Conservation (phyloP, 2,888 invertebrate species). For the Drosophila barbarae region DNA sequence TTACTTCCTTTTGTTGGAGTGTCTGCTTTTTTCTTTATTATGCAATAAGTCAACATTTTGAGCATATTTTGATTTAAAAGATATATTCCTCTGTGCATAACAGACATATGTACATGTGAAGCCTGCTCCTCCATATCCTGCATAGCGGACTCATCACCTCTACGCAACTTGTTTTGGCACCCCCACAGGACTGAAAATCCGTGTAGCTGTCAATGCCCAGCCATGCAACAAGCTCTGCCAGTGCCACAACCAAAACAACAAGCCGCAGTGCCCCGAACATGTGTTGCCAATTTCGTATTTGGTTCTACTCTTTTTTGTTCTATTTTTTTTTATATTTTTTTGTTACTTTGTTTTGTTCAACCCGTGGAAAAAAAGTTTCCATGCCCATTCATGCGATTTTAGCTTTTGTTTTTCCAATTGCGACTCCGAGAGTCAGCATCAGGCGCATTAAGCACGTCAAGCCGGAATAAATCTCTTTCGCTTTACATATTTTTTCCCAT, state of each 20-base stretch:
- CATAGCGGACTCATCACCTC: conserved; percentile 22
- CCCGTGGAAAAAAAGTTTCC: conserved; percentile 28
- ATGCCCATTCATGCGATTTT: conserved; percentile 29
- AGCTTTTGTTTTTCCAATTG: conserved; percentile 26
- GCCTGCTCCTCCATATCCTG: neutral
- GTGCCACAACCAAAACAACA: conserved; percentile 34
- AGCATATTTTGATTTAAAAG: neutral
- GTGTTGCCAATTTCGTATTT: conserved; percentile 40
- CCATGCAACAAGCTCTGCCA: conserved; percentile 57
- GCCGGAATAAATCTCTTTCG: conserved; percentile 22
- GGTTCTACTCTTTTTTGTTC: conserved; percentile 6
- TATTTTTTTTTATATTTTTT: conserved; percentile 14
- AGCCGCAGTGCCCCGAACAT: conserved; percentile 30
- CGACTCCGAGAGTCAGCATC: conserved; percentile 6
- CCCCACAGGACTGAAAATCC: conserved; percentile 36
- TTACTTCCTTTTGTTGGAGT: neutral
- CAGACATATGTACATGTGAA: neutral
- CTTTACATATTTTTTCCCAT: neutral
- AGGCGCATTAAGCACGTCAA: conserved; percentile 22
- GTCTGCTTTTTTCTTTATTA: neutral
- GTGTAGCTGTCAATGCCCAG: conserved; percentile 62
- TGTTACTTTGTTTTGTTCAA: conserved; percentile 10
- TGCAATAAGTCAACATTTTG: neutral
- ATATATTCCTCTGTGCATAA: conserved; percentile 6
- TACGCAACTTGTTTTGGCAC: conserved; percentile 35